phyloP scores from a whole-genome alignment of 2,888 invertebrate species.

The Aplocera efformata region DNA sequence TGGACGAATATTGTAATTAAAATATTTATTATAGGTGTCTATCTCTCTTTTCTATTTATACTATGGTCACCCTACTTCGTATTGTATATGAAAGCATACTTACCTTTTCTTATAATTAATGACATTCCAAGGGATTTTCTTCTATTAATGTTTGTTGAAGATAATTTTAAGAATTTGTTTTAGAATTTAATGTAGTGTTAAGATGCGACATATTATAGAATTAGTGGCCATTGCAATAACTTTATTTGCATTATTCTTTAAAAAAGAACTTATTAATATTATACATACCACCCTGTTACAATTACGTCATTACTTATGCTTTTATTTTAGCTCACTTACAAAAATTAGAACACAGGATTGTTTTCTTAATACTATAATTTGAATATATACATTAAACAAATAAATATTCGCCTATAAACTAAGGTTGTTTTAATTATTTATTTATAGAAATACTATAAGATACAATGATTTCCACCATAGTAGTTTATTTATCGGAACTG shows the following conservation, averaged over 20 bases:
- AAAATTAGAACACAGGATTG: constrained; percentile 26
- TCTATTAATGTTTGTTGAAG: constrained; percentile 48
- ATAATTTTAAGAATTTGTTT: constrained; percentile 57
- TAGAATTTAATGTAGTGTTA: constrained; percentile 53
- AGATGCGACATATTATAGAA: constrained; percentile 44
- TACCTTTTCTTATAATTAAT: constrained; percentile 36
- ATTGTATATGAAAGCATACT: constrained; percentile 32
- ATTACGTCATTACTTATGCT: constrained; percentile 5
- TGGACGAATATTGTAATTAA: constrained; percentile 35
- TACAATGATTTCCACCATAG: too few species aligned
- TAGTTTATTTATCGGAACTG: too few species aligned
- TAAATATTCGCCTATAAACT: constrained; percentile 70
- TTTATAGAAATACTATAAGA: too few species aligned
- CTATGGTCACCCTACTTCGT: constrained; percentile 57
- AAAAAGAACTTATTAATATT: constrained; percentile 5
- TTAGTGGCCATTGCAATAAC: constrained; percentile 44
- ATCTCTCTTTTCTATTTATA: constrained; percentile 58
- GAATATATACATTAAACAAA: constrained; percentile 67
- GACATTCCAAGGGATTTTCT: constrained; percentile 51
- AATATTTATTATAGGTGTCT: constrained; percentile 50
- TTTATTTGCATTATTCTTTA: constrained; percentile 34
- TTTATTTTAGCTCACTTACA: constrained; percentile 29
- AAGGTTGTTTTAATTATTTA: constrained; percentile 42
- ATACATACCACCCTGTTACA: constrained; percentile 1
- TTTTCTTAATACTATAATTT: constrained; percentile 56